Evolutionary conservation across 1,140 invertebrate genomes (phyloP).

Genomic region (Diabrotica undecimpunctata): DNA sequence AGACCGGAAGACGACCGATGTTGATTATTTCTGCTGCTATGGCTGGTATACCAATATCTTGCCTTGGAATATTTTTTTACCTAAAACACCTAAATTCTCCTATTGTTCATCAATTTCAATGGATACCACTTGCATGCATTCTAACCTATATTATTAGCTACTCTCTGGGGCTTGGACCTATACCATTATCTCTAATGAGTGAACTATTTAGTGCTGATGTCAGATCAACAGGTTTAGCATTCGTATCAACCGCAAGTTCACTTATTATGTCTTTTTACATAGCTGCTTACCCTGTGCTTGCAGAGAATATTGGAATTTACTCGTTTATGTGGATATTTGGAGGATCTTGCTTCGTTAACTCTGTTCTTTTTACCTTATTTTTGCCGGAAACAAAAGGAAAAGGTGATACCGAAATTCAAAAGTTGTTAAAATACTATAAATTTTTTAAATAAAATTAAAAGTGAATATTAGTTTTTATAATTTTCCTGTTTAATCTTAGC

Average conservation of each 20-base stretch:
- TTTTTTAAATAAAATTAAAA: too few relatives aligned
- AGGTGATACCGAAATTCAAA: not conserved
- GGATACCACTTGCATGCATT: not conserved
- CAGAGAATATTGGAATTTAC: not conserved
- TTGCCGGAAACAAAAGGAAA: not conserved
- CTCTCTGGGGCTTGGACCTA: not conserved
- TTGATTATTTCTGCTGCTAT: not conserved
- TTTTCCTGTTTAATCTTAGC: too few relatives aligned
- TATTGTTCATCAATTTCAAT: not conserved
- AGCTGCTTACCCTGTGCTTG: not conserved
- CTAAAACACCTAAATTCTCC: not conserved
- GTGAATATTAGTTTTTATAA: too few relatives aligned
- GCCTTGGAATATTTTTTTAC: not conserved
- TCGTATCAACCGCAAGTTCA: slow-evolving; percentile 49
- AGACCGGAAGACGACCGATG: not conserved
- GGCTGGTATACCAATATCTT: not conserved
- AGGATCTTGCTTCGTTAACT: not conserved
- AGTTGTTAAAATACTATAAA: not conserved
- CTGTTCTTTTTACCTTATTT: not conserved
- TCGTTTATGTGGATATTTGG: slow-evolving; percentile 1
- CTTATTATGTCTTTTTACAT: not conserved
- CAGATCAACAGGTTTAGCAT: slow-evolving; percentile 62
- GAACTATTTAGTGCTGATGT: not conserved
- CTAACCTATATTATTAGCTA: not conserved
- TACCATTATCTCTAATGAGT: not conserved